Conservation (phyloP, 2,888 invertebrate genomes). For the Noctua janthina region DNA sequence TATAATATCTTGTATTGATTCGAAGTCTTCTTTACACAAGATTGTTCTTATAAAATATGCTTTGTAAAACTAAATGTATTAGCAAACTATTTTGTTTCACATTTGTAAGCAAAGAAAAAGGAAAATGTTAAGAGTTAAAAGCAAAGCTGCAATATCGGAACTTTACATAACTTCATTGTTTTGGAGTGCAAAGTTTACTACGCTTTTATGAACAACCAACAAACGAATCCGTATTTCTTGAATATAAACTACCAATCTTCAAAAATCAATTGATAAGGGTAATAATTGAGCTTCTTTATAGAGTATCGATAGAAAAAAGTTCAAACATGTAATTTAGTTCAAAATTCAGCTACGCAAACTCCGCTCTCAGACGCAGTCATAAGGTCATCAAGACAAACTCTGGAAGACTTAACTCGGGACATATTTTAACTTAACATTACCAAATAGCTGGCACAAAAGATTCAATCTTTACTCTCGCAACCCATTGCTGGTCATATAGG, state of each 20-base stretch:
- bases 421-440: not conserved
- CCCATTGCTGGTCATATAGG: not conserved
- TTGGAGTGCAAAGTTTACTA: slow-evolving; percentile 1
- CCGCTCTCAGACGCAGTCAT: not conserved
- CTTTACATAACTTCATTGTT: slow-evolving; percentile 4
- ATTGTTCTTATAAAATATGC: not conserved
- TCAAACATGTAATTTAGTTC: not conserved
- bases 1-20: slow-evolving; percentile 12
- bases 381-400: not conserved
- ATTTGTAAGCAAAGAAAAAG: slow-evolving; percentile 2
- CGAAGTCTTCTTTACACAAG: not conserved
- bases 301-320: too few species aligned
- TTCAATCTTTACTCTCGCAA: not conserved
- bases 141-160: slow-evolving; percentile 18
- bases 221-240: not conserved
- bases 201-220: not conserved
- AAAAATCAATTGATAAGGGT: not conserved
- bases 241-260: not conserved
- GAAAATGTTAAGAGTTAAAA: slow-evolving; percentile 12
- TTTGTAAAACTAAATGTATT: slow-evolving; percentile 11
- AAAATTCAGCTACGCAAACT: not conserved
- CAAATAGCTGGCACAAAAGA: not conserved
- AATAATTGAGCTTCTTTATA: not conserved
- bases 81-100: not conserved
- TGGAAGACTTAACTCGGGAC: not conserved